Base-by-base conservation (phyloP, 1,140 invertebrate genomes). In the Oncopodura yosiiana region DNA sequence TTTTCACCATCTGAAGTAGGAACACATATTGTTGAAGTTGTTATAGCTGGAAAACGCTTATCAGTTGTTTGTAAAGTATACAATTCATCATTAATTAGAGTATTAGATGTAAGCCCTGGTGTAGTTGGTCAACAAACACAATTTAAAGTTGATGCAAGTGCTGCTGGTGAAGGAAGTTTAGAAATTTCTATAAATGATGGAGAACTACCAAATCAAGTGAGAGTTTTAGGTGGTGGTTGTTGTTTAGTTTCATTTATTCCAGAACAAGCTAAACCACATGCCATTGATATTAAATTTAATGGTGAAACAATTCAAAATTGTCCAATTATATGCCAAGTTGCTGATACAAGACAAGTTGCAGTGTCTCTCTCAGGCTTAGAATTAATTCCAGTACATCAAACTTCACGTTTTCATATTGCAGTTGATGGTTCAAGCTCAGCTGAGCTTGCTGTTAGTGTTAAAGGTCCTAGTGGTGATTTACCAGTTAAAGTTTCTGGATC, bases 111-210 rank as follows among this genome's bases (percentile, higher is more conserved):
- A 39, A 69, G 74, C 26, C 85, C 83, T 69, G 87, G 88, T 65
- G 81, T 90, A 61, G 84, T 94, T 18, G 88, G 89, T 61, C 85
- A 94, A 74, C 82, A 88, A 62, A 89, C 87, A 69, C 88, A 94
- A 72, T 94, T 95, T 69, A 82, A 86, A 90, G 92, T 96, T 66
- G 91, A 96, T 74, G 93, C 93, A 9, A 89, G 87, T 67, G 86
- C 91, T 66, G 93, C 92, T 42, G 93, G 93, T 36, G 92, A 96
- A 78, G 93, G 93, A 27, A 91, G 95, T 72, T 77, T 97, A 63
- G 93, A 96, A 78, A 96, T 96, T 67, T 94, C 91, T 53, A 93
- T 97, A 68, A 96, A 97, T 69, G 90, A 96, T 73, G 93, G 93
- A 57, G 90, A 94, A 77, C 89, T 96, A 29, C 93, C 93, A 34